phyloP scores from a whole-genome alignment of 2,888 invertebrate genomes.

The Oscheius sp. region DNA sequence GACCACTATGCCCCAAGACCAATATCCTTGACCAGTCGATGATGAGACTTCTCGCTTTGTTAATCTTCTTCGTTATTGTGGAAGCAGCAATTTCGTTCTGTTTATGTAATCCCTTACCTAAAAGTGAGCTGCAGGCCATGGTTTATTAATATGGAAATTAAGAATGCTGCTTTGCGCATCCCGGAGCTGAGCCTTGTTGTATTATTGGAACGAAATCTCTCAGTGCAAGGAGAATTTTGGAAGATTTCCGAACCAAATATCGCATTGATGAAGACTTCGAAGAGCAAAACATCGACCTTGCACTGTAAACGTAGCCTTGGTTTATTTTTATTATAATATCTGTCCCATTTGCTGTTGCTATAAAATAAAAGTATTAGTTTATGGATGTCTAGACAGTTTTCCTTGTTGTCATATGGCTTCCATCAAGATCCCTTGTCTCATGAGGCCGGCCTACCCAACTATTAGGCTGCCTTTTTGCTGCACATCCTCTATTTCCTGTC shows the following conservation, averaged over 20 bases:
- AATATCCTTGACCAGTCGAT: neutral
- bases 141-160: neutral
- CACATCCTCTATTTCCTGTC: no score
- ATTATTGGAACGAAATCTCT: constrained; percentile 20
- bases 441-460: no score
- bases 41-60: neutral
- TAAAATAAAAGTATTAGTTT: no score
- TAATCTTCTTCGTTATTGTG: neutral
- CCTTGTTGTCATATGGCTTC: no score
- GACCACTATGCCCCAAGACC: neutral
- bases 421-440: no score
- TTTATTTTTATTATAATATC: no score
- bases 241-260: constrained; percentile 10
- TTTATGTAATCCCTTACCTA: neutral
- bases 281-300: neutral
- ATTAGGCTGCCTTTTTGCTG: no score
- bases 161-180: constrained; percentile 9
- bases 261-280: neutral
- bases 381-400: no score
- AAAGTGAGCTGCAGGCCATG: neutral
- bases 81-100: neutral
- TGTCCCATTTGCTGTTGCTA: no score
- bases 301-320: no score
- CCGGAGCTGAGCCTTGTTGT: constrained; percentile 10
- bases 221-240: neutral